phyloP scores from a whole-genome alignment of 2,113 vertebrate genomes.

The Dermatemys mawii region DNA sequence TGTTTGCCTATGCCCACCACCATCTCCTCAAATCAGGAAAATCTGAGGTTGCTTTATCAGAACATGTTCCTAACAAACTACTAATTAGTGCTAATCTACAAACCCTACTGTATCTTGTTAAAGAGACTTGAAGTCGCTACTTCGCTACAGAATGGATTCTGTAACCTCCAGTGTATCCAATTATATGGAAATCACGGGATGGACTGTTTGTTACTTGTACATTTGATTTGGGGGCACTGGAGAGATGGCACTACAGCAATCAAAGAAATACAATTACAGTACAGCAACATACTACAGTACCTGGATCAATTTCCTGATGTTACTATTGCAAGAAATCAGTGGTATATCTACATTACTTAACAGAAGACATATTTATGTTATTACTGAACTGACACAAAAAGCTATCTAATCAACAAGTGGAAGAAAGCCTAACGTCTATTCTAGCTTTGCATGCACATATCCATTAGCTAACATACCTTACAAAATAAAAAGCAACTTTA shows the following conservation, averaged over 20 bases:
- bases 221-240: background rate
- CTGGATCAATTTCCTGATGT: background rate
- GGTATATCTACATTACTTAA: background rate
- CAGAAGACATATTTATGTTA: too few relatives aligned
- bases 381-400: background rate
- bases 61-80: too few relatives aligned
- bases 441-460: background rate
- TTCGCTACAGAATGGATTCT: too few relatives aligned
- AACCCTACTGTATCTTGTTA: too few relatives aligned
- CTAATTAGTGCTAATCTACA: too few relatives aligned
- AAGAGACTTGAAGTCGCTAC: too few relatives aligned
- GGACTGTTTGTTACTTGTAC: too few relatives aligned
- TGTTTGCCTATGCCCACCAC: too few relatives aligned
- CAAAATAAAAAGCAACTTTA: background rate
- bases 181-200: background rate
- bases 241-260: background rate
- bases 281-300: background rate
- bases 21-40: too few relatives aligned
- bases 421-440: background rate
- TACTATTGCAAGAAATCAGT: background rate
- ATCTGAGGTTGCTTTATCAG: too few relatives aligned
- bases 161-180: background rate
- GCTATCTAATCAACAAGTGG: background rate
- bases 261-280: background rate
- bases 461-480: background rate